Base-by-base conservation (phyloP, 2,113 vertebrate genomes). In the Ailuropoda melanoleuca region DNA sequence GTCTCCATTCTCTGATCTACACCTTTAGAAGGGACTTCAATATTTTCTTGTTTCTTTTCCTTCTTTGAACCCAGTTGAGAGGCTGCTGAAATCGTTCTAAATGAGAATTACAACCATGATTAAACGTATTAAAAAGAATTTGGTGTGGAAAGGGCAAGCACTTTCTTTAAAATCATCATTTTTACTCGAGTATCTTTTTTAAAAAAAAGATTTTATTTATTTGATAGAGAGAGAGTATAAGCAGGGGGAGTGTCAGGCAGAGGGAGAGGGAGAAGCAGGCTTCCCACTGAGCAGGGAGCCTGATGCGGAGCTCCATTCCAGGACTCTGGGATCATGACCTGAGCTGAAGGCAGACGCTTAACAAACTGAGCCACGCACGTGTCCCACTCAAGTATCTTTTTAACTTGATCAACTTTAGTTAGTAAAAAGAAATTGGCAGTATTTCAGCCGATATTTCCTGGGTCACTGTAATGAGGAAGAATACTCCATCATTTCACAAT, bases 131-230 rank as follows among this genome's bases (percentile, higher is more conserved):
- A 37, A 68, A 78, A 94, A 80, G 46, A 85, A 60, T 74, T 58
- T 87, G 37, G 12, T 64, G 13, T 74, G 26, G 14, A 23, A 88
- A 68, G 37, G 8, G 26, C 13, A 26, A 55, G 53, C 48, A 29
- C 60, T 89, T 80, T 72, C 46, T 95, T 89, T 74, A 53, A 94
- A 92, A 39, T 89, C 26, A 80, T 84, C 29, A 55, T 39, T 94
- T 86, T 86, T 80, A 66, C 29, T 85, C 2, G 34, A 48, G 31
- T 78, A 34, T 62, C 21, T 14, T 64, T 60, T 64, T 64, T 34
- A 18, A 55, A 13, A 64, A 18, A 55, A 13, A 64, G 62, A 64
- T 64, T 64, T 29, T 64, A 64, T 15, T 64, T 64, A 64, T 64
- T 64, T 34, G 62, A 64, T 14, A 64, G 24, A 64, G 13, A 53